These are phyloP conservation scores for Molossus molossus DNA, from an alignment of 2,797 vertebrate genomes.

Conservation along the genomic window DNA sequence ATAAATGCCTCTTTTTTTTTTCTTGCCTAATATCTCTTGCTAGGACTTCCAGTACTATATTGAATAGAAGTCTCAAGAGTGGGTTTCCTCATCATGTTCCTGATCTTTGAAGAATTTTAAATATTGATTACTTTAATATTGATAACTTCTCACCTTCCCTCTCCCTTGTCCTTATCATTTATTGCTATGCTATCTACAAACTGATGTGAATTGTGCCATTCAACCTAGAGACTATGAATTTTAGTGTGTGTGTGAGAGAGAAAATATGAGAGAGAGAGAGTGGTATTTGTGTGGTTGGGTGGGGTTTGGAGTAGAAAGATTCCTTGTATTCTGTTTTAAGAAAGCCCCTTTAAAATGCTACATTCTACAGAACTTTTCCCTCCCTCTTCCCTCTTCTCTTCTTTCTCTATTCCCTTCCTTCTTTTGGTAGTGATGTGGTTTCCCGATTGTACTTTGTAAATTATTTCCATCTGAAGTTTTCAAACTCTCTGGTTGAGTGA, in stretches of 20 bases:
- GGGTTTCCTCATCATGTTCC: not conserved
- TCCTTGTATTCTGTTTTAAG: conserved; percentile 61
- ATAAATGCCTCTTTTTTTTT: conserved; percentile 25
- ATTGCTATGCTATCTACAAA: conserved; percentile 47
- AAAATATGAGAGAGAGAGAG: not conserved
- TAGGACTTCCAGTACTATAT: not conserved
- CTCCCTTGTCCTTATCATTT: conserved; percentile 59
- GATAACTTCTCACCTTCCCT: conserved; percentile 19
- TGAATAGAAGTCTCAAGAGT: not conserved
- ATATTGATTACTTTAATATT: conserved; percentile 37
- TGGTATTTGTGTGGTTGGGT: not conserved
- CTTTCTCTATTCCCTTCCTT: not conserved
- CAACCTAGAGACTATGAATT: conserved; percentile 13
- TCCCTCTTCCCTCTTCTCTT: not conserved
- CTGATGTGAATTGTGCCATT: conserved; percentile 17
- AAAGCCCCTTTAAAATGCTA: conserved; percentile 37
- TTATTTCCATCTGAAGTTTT: conserved; percentile 61
- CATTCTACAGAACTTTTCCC: conserved; percentile 27
- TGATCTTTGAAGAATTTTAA: conserved; percentile 33
- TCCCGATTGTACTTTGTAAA: conserved; percentile 68
- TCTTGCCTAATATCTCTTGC: not conserved
- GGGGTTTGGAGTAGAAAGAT: not conserved
- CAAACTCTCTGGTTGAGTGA: conserved; percentile 64
- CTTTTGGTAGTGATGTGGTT: conserved; percentile 64
- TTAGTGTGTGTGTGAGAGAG: not conserved